Conservation (phyloP, 1,140 invertebrate genomes). For the Euwallacea fornicatus region DNA sequence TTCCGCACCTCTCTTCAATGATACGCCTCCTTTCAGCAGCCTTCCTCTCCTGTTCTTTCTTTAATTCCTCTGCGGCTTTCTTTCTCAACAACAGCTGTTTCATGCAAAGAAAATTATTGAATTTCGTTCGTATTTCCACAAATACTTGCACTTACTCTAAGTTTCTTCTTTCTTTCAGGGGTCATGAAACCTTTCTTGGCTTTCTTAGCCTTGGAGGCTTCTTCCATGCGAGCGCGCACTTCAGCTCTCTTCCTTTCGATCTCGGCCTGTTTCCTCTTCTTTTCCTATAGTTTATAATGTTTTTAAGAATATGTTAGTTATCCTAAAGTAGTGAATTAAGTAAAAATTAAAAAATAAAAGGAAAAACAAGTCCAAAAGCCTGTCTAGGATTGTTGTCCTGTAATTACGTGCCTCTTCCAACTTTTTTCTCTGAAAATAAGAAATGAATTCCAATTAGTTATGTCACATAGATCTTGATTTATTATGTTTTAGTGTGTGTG, state of each 20-base stretch:
- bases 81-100: conserved; percentile 92
- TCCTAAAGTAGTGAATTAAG: background rate
- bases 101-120: conserved; percentile 25
- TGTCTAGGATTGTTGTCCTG: background rate
- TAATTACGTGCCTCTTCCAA: conserved; percentile 62
- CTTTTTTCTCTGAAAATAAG: conserved; percentile 61
- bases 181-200: conserved; percentile 99
- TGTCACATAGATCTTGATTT: too few relatives aligned
- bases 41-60: conserved; percentile 98
- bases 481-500: too few relatives aligned
- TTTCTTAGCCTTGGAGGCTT: conserved; percentile 92
- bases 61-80: conserved; percentile 99
- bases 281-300: conserved; percentile 63
- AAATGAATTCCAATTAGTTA: conserved; percentile 35
- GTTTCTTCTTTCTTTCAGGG: conserved; percentile 97
- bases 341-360: conserved; percentile 13
- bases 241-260: conserved; percentile 94
- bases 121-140: background rate
- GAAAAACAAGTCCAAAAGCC: background rate
- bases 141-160: conserved; percentile 72
- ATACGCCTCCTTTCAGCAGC: conserved; percentile 96
- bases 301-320: conserved; percentile 4
- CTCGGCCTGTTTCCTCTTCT: conserved; percentile 92
- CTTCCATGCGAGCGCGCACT: conserved; percentile 93
- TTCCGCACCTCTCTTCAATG: conserved; percentile 93